These are phyloP conservation scores for Bovichtus variegatus DNA, from an alignment of 2,797 vertebrate genomes.

Conservation along the genomic window DNA sequence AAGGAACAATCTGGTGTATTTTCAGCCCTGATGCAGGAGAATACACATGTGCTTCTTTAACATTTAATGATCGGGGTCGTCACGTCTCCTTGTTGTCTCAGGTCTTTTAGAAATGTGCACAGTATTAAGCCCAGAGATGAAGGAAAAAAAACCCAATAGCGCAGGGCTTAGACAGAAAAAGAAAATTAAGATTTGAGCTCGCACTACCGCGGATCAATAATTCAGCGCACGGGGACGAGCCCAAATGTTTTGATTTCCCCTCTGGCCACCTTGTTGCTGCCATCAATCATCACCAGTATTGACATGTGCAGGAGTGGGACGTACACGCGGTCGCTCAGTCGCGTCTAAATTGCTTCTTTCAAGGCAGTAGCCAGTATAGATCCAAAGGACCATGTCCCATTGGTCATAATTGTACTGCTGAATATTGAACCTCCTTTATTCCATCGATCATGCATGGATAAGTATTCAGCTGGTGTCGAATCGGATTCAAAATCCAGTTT, in stretches of 20 bases:
- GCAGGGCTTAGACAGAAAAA: background rate
- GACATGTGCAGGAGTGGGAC: slow-evolving; percentile 26
- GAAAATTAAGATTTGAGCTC: slow-evolving; percentile 8
- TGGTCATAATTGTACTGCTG: no score
- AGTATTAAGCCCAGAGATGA: background rate
- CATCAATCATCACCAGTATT: slow-evolving; percentile 48
- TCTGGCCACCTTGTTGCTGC: slow-evolving; percentile 6
- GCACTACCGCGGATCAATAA: slow-evolving; percentile 47
- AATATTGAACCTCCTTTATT: no score
- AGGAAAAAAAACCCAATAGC: background rate
- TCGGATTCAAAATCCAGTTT: no score
- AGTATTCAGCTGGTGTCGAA: no score
- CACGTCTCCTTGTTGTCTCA: background rate
- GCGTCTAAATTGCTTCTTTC: slow-evolving; percentile 13
- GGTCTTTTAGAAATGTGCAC: slow-evolving; percentile 4
- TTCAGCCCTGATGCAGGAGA: background rate
- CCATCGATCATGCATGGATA: no score
- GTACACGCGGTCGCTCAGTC: slow-evolving; percentile 3
- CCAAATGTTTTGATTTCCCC: slow-evolving; percentile 58
- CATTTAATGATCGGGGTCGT: background rate
- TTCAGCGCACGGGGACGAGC: slow-evolving; percentile 32
- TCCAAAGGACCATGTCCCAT: slow-evolving; percentile 47
- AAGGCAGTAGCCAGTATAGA: background rate
- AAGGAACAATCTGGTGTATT: background rate
- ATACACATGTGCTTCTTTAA: background rate